Conservation (phyloP, 2,888 invertebrate species). For the Prosopocoilus inquinatus region DNA sequence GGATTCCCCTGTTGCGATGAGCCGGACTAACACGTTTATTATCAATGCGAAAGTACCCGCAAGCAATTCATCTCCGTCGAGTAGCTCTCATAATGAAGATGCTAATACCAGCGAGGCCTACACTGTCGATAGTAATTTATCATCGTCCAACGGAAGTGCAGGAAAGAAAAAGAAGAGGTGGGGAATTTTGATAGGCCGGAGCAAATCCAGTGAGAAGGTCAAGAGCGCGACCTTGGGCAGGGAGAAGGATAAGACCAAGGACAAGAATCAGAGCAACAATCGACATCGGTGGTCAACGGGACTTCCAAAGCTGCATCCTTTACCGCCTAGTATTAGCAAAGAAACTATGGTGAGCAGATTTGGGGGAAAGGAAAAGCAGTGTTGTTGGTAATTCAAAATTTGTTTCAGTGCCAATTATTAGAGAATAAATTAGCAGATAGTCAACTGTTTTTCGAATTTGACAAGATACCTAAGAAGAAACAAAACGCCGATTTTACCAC, state of each 20-base stretch:
- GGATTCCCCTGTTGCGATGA: slow-evolving; percentile 25
- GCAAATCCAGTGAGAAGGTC: slow-evolving; percentile 58
- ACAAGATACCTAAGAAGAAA: slow-evolving; percentile 77
- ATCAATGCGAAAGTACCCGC: slow-evolving; percentile 32
- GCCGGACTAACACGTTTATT: slow-evolving; percentile 37
- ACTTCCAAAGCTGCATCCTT: slow-evolving; percentile 65
- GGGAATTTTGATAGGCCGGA: slow-evolving; percentile 67
- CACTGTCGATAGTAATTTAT: slow-evolving; percentile 24
- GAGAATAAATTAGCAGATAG: slow-evolving; percentile 70
- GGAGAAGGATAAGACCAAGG: slow-evolving; percentile 58
- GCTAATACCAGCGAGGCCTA: slow-evolving; percentile 22
- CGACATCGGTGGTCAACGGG: slow-evolving; percentile 73
- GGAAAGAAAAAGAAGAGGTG: slow-evolving; percentile 60
- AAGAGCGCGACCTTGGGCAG: slow-evolving; percentile 70
- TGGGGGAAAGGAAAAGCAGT: too few relatives aligned
- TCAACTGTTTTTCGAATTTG: slow-evolving; percentile 80
- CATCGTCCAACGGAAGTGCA: slow-evolving; percentile 26
- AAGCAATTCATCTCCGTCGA: slow-evolving; percentile 17
- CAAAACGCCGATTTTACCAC: slow-evolving; percentile 68
- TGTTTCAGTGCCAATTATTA: slow-evolving; percentile 60
- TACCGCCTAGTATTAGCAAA: slow-evolving; percentile 75
- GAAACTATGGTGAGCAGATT: slow-evolving; percentile 65
- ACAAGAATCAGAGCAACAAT: slow-evolving; percentile 52
- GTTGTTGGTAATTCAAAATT: background rate
- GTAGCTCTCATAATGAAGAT: slow-evolving; percentile 20